Evolutionary conservation across 1,140 invertebrate species (phyloP).

Genomic region (Drosophila equinoxialis): DNA sequence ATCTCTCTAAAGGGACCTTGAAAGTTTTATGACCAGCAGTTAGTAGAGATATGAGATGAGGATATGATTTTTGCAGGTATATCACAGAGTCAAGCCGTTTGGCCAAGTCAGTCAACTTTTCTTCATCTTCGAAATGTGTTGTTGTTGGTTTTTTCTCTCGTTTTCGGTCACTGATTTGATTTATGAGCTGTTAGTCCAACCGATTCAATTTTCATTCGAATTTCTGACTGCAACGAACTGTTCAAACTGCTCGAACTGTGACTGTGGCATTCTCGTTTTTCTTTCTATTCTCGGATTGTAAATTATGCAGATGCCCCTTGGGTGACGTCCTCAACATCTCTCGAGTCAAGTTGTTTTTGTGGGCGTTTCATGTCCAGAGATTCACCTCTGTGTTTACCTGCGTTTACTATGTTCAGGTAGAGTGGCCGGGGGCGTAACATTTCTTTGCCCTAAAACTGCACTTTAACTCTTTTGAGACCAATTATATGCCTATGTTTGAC

Average conservation of each 20-base stretch:
- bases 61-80: conserved; percentile 38
- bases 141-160: neutral
- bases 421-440: conserved; percentile 51
- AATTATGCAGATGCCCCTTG: conserved; percentile 63
- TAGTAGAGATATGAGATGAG: conserved; percentile 11
- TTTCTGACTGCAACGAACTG: conserved; percentile 40
- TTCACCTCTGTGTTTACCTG: conserved; percentile 29
- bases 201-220: conserved; percentile 66
- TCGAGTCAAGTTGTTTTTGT: conserved; percentile 80
- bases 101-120: conserved; percentile 70
- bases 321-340: conserved; percentile 40
- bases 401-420: neutral
- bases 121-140: conserved; percentile 13
- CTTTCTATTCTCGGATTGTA: conserved; percentile 58
- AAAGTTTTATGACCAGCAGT: conserved; percentile 54
- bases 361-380: conserved; percentile 51
- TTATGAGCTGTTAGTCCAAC: conserved; percentile 68
- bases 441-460: conserved; percentile 33
- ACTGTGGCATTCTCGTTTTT: conserved; percentile 38
- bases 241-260: conserved; percentile 30
- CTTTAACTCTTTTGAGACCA: conserved; percentile 75
- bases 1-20: conserved; percentile 41
- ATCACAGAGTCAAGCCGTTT: conserved; percentile 62
- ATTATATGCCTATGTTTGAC: conserved; percentile 54
- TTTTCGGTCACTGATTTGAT: conserved; percentile 44